phyloP scores from a whole-genome alignment of 1,140 invertebrate species.

The Anagrus nilaparvatae region DNA sequence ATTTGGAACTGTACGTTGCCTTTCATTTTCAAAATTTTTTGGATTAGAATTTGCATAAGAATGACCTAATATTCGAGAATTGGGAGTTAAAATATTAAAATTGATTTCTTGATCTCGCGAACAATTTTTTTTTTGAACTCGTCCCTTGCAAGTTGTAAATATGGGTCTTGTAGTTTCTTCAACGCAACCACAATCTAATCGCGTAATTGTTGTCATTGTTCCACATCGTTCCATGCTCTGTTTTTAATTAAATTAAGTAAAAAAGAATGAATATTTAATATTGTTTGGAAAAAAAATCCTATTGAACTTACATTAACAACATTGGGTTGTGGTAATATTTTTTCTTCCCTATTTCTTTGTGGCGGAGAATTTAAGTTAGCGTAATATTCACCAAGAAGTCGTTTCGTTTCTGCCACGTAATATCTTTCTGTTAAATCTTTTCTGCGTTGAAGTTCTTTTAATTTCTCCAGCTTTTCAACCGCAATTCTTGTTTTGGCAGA shows the following conservation, averaged over 20 bases:
- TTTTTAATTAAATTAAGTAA: too few species aligned
- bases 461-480: conserved; percentile 16
- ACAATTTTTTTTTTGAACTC: conserved; percentile 15
- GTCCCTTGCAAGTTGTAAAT: conserved; percentile 19
- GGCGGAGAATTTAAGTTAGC: too few species aligned
- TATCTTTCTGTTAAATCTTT: conserved; percentile 19
- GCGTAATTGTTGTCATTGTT: conserved; percentile 23
- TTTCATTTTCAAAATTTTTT: too few species aligned
- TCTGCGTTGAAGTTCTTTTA: conserved; percentile 19
- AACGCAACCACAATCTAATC: conserved; percentile 22
- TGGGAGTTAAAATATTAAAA: conserved; percentile 10
- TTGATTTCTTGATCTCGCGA: conserved; percentile 9
- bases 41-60: too few species aligned
- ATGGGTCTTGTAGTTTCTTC: conserved; percentile 21
- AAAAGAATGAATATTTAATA: too few species aligned
- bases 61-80: too few species aligned
- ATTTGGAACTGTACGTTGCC: too few species aligned
- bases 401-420: conserved; percentile 19
- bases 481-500: too few species aligned
- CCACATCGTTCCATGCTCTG: conserved; percentile 21
- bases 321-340: too few species aligned
- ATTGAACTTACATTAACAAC: too few species aligned
- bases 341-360: too few species aligned
- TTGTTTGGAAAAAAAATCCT: too few species aligned
- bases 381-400: conserved; percentile 19